Evolutionary conservation across 2,797 vertebrate species (phyloP).

Genomic region (Darevskia mixta): DNA sequence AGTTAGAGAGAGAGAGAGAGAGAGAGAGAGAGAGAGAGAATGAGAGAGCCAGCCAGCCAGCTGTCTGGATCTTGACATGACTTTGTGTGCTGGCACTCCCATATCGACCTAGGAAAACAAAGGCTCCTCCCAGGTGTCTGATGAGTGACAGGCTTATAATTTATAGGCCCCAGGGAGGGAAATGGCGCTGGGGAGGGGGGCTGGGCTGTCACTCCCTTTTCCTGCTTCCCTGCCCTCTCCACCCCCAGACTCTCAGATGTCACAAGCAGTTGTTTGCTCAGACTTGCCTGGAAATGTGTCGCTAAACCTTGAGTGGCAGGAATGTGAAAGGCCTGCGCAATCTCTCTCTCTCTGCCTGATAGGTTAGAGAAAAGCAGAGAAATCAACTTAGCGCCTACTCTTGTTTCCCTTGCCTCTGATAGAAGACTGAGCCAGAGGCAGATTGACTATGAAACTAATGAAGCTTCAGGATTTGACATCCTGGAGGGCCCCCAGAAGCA

Average conservation of each 20-base stretch:
- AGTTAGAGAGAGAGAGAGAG: neutral
- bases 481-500: no score
- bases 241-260: accelerated
- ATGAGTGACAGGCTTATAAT: slow-evolving; percentile 1
- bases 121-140: accelerated
- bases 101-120: neutral
- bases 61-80: neutral
- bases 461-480: no score
- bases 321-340: slow-evolving; percentile 8
- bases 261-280: slow-evolving; percentile 16
- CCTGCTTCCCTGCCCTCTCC: accelerated
- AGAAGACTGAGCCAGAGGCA: neutral
- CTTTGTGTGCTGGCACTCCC: neutral
- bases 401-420: neutral
- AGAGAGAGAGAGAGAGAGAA: neutral
- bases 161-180: neutral
- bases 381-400: slow-evolving; percentile 7
- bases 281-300: neutral
- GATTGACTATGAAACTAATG: no score
- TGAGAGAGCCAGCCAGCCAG: neutral
- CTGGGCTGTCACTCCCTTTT: neutral
- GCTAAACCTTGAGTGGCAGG: slow-evolving; percentile 2
- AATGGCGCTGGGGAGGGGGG: accelerated
- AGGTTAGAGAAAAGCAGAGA: neutral
- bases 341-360: neutral